These are phyloP conservation scores for Drosophila tripunctata DNA, from an alignment of 2,888 invertebrate species.

Conservation along the genomic window DNA sequence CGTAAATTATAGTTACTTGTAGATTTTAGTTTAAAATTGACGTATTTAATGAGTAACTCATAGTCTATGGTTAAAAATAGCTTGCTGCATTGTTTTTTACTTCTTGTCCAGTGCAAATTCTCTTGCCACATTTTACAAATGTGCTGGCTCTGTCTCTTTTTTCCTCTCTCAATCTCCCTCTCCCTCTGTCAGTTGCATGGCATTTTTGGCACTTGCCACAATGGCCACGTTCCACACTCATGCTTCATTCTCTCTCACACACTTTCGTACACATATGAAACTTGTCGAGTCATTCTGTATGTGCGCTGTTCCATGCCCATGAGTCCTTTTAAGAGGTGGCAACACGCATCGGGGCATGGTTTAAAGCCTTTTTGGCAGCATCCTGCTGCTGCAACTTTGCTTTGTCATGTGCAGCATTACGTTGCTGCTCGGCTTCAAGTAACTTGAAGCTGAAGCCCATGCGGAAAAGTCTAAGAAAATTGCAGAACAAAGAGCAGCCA, in stretches of 20 bases:
- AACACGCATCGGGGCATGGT: slow-evolving; percentile 32
- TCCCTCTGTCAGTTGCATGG: slow-evolving; percentile 21
- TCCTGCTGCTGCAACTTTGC: slow-evolving; percentile 58
- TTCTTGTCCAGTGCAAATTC: slow-evolving; percentile 31
- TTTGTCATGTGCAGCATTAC: slow-evolving; percentile 73
- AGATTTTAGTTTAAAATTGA: too few relatives aligned
- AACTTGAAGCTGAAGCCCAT: slow-evolving; percentile 1
- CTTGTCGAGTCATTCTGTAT: slow-evolving; percentile 54
- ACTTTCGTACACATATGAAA: slow-evolving; percentile 1
- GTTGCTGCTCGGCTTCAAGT: slow-evolving; percentile 15
- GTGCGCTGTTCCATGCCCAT: slow-evolving; percentile 58
- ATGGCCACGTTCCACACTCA: slow-evolving; percentile 64
- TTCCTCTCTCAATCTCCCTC: background rate
- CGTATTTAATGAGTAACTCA: background rate
- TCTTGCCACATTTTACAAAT: slow-evolving; percentile 50
- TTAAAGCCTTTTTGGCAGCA: slow-evolving; percentile 66
- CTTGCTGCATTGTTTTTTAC: slow-evolving; percentile 15
- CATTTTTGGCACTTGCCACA: slow-evolving; percentile 73
- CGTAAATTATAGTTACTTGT: too few relatives aligned
- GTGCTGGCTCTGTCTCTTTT: slow-evolving; percentile 21
- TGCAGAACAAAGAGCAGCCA: background rate
- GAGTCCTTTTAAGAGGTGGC: slow-evolving; percentile 35
- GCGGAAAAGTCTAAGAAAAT: slow-evolving; percentile 7
- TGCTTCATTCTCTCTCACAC: slow-evolving; percentile 7
- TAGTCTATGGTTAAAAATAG: background rate